phyloP scores from a whole-genome alignment of 2,113 vertebrate genomes.

The Gorsachius goisagi region DNA sequence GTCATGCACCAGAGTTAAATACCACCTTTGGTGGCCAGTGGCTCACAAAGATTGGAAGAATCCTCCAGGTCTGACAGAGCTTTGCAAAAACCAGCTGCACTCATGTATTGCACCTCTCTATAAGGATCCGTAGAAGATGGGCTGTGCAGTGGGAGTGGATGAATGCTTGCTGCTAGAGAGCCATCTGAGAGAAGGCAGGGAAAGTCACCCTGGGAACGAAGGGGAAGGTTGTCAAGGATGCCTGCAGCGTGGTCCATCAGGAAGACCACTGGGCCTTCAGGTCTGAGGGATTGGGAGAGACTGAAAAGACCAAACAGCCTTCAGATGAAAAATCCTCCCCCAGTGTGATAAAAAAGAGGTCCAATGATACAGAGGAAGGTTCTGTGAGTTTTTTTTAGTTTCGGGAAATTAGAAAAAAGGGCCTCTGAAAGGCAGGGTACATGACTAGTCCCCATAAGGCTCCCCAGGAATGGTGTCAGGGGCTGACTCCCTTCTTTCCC shows the following conservation, averaged over 20 bases:
- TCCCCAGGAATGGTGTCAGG: background rate
- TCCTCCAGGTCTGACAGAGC: background rate
- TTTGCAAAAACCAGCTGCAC: background rate
- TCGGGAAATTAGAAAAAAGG: background rate
- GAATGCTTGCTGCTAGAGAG: background rate
- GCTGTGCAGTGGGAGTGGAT: background rate
- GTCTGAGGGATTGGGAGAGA: background rate
- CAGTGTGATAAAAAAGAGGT: background rate
- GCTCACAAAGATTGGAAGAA: background rate
- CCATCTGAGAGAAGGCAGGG: background rate
- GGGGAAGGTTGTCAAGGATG: background rate
- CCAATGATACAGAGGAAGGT: background rate
- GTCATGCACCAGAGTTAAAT: background rate
- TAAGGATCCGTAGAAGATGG: background rate
- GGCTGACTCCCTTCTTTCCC: background rate
- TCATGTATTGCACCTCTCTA: background rate
- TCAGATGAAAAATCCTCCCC: background rate
- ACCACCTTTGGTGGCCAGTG: background rate
- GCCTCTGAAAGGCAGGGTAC: background rate
- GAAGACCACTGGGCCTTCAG: background rate
- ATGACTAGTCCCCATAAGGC: background rate
- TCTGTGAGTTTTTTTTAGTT: background rate
- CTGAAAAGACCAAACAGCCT: background rate
- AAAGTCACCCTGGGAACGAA: background rate
- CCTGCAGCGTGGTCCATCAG: background rate